phyloP scores from a whole-genome alignment of 35 echinoderm and acorn worm species.

The Strongylocentrotus purpuratus region DNA sequence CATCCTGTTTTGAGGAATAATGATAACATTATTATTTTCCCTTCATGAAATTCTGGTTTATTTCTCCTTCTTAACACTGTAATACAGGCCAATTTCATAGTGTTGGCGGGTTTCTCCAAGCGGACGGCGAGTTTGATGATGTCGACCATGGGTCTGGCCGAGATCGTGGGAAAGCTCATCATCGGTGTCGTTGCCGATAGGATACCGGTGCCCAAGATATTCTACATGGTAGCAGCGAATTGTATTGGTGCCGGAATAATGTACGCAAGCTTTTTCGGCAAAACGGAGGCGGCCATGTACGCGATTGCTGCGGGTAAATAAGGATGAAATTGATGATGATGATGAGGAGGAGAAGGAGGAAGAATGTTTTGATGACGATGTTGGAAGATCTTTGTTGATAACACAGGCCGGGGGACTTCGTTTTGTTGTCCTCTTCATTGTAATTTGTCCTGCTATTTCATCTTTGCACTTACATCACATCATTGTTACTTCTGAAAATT shows the following conservation, averaged over 20 bases:
- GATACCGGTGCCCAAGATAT: not conserved
- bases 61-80: not conserved
- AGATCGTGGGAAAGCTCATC: constrained; percentile 4
- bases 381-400: too few relatives aligned
- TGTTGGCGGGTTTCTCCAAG: constrained; percentile 5
- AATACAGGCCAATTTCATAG: constrained; percentile 8
- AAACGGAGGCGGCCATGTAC: not conserved
- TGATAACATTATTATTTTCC: too few relatives aligned
- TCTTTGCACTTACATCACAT: too few relatives aligned
- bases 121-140: constrained; percentile 22
- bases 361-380: too few relatives aligned
- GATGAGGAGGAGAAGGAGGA: not conserved
- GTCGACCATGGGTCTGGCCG: constrained; percentile 24
- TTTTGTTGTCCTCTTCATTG: too few relatives aligned
- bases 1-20: too few relatives aligned
- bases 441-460: too few relatives aligned
- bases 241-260: not conserved
- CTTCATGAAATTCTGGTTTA: too few relatives aligned
- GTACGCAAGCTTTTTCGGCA: not conserved
- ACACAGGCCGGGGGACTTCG: too few relatives aligned
- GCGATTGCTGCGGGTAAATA: not conserved
- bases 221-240: not conserved
- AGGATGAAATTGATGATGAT: not conserved
- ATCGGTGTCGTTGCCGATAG: constrained; percentile 2
- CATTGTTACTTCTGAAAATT: too few relatives aligned